Conservation (phyloP, 2,888 invertebrate species). For the Campoplex nolae region DNA sequence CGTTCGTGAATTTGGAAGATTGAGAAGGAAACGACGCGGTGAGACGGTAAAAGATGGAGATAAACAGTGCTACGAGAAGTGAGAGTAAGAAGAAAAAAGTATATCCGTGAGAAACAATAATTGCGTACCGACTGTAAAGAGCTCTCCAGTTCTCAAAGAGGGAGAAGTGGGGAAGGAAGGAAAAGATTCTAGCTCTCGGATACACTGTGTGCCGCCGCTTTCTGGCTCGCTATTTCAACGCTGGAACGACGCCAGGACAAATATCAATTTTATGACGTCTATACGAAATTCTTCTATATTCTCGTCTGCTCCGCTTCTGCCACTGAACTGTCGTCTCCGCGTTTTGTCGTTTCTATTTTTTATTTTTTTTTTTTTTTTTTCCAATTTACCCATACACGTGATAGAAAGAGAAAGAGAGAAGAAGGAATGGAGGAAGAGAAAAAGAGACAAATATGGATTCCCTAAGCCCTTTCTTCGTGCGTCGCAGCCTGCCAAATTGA, state of each 20-base stretch:
- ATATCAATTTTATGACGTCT: conserved; percentile 78
- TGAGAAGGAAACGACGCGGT: background rate
- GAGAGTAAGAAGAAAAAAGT: conserved; percentile 38
- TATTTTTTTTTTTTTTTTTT: conserved; percentile 39
- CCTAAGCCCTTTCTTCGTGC: conserved; percentile 3
- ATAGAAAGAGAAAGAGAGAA: background rate
- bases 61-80: background rate
- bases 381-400: conserved; percentile 12
- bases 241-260: conserved; percentile 78
- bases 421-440: no score
- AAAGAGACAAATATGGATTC: background rate
- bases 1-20: conserved; percentile 24
- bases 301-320: conserved; percentile 56
- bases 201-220: conserved; percentile 58
- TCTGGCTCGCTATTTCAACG: conserved; percentile 72
- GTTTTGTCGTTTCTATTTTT: conserved; percentile 31
- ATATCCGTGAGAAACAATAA: conserved; percentile 69
- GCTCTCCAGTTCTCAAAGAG: conserved; percentile 53
- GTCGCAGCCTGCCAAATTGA: conserved; percentile 67
- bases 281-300: conserved; percentile 72
- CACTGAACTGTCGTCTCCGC: conserved; percentile 67
- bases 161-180: conserved; percentile 3
- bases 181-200: conserved; percentile 39
- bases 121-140: conserved; percentile 69
- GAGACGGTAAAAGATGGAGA: conserved; percentile 5